Base-by-base conservation (phyloP, 2,888 invertebrate genomes). In the Drosophila ochracea region DNA sequence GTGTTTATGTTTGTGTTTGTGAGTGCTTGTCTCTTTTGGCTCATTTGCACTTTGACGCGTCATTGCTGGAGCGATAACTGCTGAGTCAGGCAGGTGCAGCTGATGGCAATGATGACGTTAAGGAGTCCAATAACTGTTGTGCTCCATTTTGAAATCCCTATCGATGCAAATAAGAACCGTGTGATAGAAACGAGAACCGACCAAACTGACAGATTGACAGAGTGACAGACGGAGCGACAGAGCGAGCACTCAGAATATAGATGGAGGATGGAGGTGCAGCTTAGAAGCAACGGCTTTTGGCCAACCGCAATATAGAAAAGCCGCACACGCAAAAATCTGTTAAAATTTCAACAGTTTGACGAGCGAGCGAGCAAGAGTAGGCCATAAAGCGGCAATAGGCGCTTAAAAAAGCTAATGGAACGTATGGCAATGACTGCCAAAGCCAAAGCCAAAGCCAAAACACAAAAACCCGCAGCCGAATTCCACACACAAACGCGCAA, bases 71-170 rank as follows among this genome's bases (percentile, higher is more conserved):
- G 37, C 58, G 41, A 43, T 50, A 83, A 79, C 41, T 77, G 86
- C 84, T 68, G 41, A 54, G 77, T 81, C 84, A 83, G 83, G 68
- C 80, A 80, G 87, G 66, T 84, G 90, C 85, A 85, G 66, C 71
- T 85, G 90, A 88, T 75, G 86, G 78, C 76, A 76, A 90, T 83
- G 83, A 80, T 81, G 90, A 87, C 89, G 86, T 87, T 87, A 87
- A 85, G 90, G 75, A 89, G 82, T 78, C 83, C 89, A 83, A 82
- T 80, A 80, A 74, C 76, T 67, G 77, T 63, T 64, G 19, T 37
- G 68, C 80, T 62, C 54, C 71, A 74, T 60, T 81, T 75, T 55
- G 63, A 41, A 61, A 58, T 58, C 25, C 67, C 73, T 64, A 77
- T 75, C 79, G 79, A 76, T 72, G 79, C 76, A 72, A 78, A 71